phyloP scores from a whole-genome alignment of 2,113 vertebrate genomes.

The Myotis davidii region DNA sequence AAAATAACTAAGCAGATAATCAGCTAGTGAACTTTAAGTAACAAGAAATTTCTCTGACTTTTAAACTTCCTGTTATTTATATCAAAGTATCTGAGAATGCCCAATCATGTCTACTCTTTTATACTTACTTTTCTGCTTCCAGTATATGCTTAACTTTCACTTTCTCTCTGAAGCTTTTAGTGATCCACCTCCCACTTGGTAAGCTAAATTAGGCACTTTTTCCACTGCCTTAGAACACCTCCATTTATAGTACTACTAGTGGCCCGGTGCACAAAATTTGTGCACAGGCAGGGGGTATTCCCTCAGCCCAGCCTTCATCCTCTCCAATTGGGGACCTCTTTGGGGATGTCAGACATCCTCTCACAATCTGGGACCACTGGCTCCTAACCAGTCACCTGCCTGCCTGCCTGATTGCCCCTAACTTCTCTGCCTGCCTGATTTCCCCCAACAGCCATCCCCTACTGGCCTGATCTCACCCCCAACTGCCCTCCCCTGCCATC shows the following conservation, averaged over 20 bases:
- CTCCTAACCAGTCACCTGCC: too few relatives aligned
- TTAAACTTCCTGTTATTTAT: slow-evolving; percentile 8
- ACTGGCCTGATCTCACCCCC: too few relatives aligned
- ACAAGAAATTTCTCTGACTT: not conserved
- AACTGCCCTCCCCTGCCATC: too few relatives aligned
- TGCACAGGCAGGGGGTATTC: too few relatives aligned
- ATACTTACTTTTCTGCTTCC: not conserved
- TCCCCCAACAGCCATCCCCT: too few relatives aligned
- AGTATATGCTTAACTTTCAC: not conserved
- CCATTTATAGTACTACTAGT: not conserved
- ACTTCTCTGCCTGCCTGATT: too few relatives aligned
- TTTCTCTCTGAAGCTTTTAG: not conserved
- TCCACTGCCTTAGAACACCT: not conserved
- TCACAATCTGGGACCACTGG: too few relatives aligned
- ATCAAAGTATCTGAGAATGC: slow-evolving; percentile 44
- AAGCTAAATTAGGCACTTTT: not conserved
- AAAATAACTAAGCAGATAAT: slow-evolving; percentile 27
- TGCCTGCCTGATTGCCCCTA: too few relatives aligned
- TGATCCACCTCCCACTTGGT: not conserved
- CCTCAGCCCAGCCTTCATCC: too few relatives aligned
- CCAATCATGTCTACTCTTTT: not conserved
- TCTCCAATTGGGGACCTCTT: too few relatives aligned
- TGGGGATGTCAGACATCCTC: too few relatives aligned
- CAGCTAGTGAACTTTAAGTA: slow-evolving; percentile 33
- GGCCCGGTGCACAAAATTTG: too few relatives aligned